These are phyloP conservation scores for Bombyx huttoni DNA, from an alignment of 2,888 invertebrate genomes.

Conservation along the genomic window DNA sequence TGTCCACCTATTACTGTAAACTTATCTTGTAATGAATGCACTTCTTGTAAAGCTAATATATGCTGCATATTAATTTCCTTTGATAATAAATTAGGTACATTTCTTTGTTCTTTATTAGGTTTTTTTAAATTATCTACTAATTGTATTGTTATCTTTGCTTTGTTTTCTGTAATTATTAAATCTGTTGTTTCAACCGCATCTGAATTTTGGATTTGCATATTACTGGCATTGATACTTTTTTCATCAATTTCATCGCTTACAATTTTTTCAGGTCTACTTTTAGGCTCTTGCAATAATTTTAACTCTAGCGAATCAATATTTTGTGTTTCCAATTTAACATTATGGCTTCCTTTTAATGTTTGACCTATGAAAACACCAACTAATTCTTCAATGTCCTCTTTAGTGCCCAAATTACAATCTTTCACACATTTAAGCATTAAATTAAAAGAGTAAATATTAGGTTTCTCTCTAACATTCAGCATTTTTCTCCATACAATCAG, in stretches of 20 bases:
- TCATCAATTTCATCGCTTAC: neutral
- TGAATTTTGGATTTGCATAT: neutral
- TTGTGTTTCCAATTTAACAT: neutral
- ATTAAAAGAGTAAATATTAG: slow-evolving; percentile 84
- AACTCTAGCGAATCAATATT: neutral
- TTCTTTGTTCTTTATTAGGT: slow-evolving; percentile 16
- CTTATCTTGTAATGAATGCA: slow-evolving; percentile 75
- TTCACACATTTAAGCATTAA: slow-evolving; percentile 83
- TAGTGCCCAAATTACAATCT: slow-evolving; percentile 85
- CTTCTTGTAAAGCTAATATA: slow-evolving; percentile 72
- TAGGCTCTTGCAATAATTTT: neutral
- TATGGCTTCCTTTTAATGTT: neutral
- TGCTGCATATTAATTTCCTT: slow-evolving; percentile 72
- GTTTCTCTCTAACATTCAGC: slow-evolving; percentile 74
- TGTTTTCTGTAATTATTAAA: neutral
- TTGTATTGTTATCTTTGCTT: slow-evolving; percentile 14
- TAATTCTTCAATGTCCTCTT: slow-evolving; percentile 70
- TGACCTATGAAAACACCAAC: slow-evolving; percentile 38
- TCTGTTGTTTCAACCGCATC: neutral
- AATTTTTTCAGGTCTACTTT: neutral
- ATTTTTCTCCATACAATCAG: slow-evolving; percentile 91
- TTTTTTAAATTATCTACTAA: slow-evolving; percentile 17
- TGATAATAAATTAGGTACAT: slow-evolving; percentile 78
- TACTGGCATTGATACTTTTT: neutral
- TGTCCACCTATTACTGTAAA: slow-evolving; percentile 86